A percentile compares a stretch with the other conserved stretches of the same genome.
Evolutionary conservation across 2,888 invertebrate species (phyloP).

Genomic region (Mythimna impura): DNA sequence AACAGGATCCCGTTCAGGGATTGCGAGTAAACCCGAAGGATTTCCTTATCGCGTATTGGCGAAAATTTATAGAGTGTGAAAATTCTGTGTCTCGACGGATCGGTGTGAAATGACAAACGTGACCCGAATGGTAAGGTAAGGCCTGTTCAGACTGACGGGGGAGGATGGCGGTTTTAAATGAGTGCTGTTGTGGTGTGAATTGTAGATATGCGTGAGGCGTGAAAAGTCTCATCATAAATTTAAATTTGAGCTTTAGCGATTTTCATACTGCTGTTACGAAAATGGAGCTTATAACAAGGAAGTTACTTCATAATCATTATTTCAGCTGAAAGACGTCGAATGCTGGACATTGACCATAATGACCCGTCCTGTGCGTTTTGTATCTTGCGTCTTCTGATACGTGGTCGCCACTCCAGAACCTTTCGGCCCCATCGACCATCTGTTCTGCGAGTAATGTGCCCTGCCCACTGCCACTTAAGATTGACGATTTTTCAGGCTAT

Average conservation of each 20-base stretch:
- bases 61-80: conserved; percentile 87
- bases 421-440: too few relatives aligned
- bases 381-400: too few relatives aligned
- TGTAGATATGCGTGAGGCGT: conserved; percentile 13
- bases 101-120: conserved; percentile 85
- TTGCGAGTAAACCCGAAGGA: conserved; percentile 73
- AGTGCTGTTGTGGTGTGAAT: conserved; percentile 19
- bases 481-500: too few relatives aligned
- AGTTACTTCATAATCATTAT: background rate
- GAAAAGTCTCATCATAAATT: conserved; percentile 16
- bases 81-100: conserved; percentile 80
- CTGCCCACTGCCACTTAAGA: too few relatives aligned
- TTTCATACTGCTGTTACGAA: background rate
- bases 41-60: conserved; percentile 78
- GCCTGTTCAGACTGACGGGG: conserved; percentile 48
- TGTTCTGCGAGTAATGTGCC: too few relatives aligned
- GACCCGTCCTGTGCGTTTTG: too few relatives aligned
- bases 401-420: too few relatives aligned
- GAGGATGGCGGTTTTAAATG: conserved; percentile 52
- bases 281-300: background rate
- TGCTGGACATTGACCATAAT: too few relatives aligned
- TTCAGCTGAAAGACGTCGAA: too few relatives aligned
- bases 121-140: conserved; percentile 71
- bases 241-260: background rate
- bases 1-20: conserved; percentile 66